phyloP scores from a whole-genome alignment of 2,888 invertebrate species.

The Tridacna gigas region DNA sequence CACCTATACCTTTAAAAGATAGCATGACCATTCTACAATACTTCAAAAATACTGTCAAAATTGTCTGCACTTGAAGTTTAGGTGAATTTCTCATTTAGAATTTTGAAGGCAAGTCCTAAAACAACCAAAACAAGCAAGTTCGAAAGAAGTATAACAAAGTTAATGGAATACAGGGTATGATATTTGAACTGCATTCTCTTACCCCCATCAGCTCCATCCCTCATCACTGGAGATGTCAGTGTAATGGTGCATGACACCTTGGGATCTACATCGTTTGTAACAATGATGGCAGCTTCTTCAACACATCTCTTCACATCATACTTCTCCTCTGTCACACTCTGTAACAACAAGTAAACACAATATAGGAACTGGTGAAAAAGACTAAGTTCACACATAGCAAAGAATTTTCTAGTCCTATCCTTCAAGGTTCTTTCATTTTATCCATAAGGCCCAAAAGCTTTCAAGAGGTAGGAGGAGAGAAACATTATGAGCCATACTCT shows the following conservation, averaged over 20 bases:
- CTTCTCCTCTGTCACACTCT: constrained; percentile 89
- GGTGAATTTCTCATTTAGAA: neutral
- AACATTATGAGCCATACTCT: too few relatives aligned
- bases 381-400: too few relatives aligned
- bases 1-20: too few relatives aligned
- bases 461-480: too few relatives aligned
- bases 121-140: neutral
- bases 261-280: constrained; percentile 90
- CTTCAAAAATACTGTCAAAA: neutral
- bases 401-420: too few relatives aligned
- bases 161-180: neutral
- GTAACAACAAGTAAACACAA: constrained; percentile 3
- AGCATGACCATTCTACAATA: constrained; percentile 75
- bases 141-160: constrained; percentile 40
- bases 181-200: constrained; percentile 28
- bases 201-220: constrained; percentile 87
- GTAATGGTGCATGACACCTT: constrained; percentile 91
- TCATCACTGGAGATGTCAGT: constrained; percentile 96
- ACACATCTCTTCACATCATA: constrained; percentile 94
- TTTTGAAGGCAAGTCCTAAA: constrained; percentile 12
- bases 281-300: constrained; percentile 92
- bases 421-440: too few relatives aligned
- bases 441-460: too few relatives aligned
- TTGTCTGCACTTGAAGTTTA: too few relatives aligned
- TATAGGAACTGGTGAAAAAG: too few relatives aligned